Conservation (phyloP, 2,888 invertebrate genomes). For the Pseudococcus longispinus region DNA sequence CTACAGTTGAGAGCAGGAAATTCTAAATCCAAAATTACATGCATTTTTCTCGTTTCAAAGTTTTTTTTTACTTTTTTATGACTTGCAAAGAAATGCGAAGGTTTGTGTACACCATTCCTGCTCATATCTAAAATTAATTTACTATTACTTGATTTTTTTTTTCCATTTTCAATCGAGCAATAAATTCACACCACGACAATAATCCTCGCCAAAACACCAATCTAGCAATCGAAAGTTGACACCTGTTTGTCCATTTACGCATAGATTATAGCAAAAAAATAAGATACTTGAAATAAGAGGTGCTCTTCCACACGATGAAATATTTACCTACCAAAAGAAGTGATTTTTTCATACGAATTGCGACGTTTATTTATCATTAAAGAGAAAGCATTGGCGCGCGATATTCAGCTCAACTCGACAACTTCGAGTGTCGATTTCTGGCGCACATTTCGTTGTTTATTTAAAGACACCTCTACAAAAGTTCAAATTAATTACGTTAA, state of each 20-base stretch:
- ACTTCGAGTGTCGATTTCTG: not conserved
- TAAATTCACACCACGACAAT: too few species aligned
- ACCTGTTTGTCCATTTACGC: not conserved
- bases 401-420: not conserved
- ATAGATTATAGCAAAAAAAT: not conserved
- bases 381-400: not conserved
- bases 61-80: too few species aligned
- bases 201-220: not conserved
- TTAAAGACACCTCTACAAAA: not conserved
- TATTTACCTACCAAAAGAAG: not conserved
- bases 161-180: too few species aligned
- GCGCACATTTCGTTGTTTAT: not conserved
- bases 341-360: not conserved
- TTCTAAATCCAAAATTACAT: too few species aligned
- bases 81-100: too few species aligned
- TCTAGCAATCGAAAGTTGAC: not conserved
- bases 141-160: too few species aligned
- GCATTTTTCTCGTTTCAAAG: too few species aligned
- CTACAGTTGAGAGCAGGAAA: too few species aligned
- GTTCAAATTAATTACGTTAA: slow-evolving; percentile 13
- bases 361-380: slow-evolving; percentile 22
- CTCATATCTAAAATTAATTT: too few species aligned
- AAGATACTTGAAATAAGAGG: not conserved
- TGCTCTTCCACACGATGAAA: not conserved
- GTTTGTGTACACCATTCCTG: too few species aligned